phyloP scores from a whole-genome alignment of 2,113 vertebrate genomes.

The Thryonomys swinderianus region DNA sequence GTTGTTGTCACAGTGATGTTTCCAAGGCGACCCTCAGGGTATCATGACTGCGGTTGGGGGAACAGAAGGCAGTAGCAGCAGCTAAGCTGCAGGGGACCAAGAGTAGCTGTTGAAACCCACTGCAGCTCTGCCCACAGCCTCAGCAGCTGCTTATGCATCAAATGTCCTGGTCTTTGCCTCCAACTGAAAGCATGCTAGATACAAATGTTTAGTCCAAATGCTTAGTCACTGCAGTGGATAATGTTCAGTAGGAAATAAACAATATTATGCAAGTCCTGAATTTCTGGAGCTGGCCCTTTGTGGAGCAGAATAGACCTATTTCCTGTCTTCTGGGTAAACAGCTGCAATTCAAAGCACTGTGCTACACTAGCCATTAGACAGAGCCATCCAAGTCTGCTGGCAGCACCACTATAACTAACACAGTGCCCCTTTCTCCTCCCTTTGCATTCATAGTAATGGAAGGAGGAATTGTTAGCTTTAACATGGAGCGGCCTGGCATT shows the following conservation, averaged over 20 bases:
- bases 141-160: neutral
- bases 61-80: neutral
- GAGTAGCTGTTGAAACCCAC: neutral
- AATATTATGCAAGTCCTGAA: conserved; percentile 17
- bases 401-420: neutral
- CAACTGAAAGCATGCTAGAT: neutral
- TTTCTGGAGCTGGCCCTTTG: conserved; percentile 9
- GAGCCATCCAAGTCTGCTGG: conserved; percentile 12
- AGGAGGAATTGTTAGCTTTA: conserved; percentile 68
- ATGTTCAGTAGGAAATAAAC: conserved; percentile 56
- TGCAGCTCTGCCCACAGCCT: neutral
- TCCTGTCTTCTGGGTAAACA: conserved; percentile 65
- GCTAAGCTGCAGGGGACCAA: neutral
- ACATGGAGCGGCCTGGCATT: conserved; percentile 71
- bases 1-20: neutral
- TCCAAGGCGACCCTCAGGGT: neutral
- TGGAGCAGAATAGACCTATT: conserved; percentile 41
- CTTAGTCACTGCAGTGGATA: conserved; percentile 10
- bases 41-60: neutral
- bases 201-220: conserved; percentile 33
- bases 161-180: neutral
- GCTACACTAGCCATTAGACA: conserved; percentile 23
- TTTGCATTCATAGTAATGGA: conserved; percentile 61
- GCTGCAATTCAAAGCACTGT: conserved; percentile 59
- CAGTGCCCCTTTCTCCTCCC: conserved; percentile 62